Conservation (phyloP, 92 coral and sea anemone species). For the Zoanthus sansibaricus region DNA sequence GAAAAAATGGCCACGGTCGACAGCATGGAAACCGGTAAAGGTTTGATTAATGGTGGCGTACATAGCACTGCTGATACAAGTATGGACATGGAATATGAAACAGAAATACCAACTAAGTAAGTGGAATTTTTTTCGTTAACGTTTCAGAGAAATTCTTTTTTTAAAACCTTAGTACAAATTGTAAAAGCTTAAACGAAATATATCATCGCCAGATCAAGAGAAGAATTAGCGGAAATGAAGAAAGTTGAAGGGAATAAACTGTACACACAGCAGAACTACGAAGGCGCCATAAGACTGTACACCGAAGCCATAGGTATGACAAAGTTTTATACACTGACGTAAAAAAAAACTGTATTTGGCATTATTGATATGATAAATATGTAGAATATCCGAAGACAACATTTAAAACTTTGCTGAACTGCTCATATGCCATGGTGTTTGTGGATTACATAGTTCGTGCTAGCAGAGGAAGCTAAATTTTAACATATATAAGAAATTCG, state of each 20-base stretch:
- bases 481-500: too few species aligned
- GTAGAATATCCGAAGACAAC: neutral
- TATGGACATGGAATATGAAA: constrained; percentile 72
- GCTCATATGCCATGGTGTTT: too few species aligned
- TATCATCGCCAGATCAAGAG: constrained; percentile 54
- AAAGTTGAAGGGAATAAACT: constrained; percentile 91
- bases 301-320: constrained; percentile 93
- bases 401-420: neutral
- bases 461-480: too few species aligned
- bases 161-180: neutral
- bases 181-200: neutral
- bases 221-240: constrained; percentile 86
- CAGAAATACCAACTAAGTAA: constrained; percentile 49
- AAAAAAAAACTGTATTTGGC: neutral
- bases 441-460: too few species aligned
- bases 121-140: constrained; percentile 4
- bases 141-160: neutral
- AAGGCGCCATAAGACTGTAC: constrained; percentile 76
- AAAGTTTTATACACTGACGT: neutral
- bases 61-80: constrained; percentile 32
- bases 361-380: neutral
- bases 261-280: constrained; percentile 82
- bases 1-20: constrained; percentile 29
- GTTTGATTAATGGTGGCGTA: constrained; percentile 18
- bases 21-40: constrained; percentile 44